phyloP scores from a whole-genome alignment of 1,140 invertebrate species.

The Ptiloglossa arizonensis region DNA sequence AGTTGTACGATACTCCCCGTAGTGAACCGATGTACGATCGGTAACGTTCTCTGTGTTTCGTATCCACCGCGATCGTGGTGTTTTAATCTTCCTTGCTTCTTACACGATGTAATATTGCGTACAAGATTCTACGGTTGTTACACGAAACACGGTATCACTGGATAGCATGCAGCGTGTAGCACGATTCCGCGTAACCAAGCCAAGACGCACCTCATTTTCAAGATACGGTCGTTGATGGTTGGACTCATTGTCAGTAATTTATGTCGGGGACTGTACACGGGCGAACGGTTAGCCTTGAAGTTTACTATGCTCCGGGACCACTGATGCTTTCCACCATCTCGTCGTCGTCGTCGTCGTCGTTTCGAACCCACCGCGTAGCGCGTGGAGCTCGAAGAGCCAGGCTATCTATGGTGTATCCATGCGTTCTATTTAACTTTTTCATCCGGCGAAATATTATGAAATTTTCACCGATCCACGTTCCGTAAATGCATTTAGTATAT shows the following conservation, averaged over 20 bases:
- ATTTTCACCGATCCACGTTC: background rate
- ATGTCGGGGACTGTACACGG: constrained; percentile 65
- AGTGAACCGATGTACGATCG: background rate
- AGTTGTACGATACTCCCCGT: background rate
- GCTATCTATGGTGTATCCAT: background rate
- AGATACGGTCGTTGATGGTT: constrained; percentile 7
- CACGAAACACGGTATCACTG: constrained; percentile 1
- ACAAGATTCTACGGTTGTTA: background rate
- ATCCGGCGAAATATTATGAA: background rate
- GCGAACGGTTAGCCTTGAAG: constrained; percentile 75
- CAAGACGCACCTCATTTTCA: constrained; percentile 8
- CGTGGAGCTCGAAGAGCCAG: background rate
- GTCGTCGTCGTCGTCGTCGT: constrained; percentile 19
- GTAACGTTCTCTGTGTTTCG: background rate
- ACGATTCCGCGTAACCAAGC: too few species aligned
- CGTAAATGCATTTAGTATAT: too few species aligned
- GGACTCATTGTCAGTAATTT: constrained; percentile 49
- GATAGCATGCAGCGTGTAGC: background rate
- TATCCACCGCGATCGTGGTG: background rate
- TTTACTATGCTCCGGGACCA: constrained; percentile 49
- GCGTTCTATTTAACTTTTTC: constrained; percentile 8
- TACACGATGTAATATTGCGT: constrained; percentile 23
- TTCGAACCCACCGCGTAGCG: constrained; percentile 25
- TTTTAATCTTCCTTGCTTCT: constrained; percentile 38
- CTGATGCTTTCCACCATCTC: constrained; percentile 61